These are phyloP conservation scores for Tipula confusa DNA, from an alignment of 2,888 invertebrate species.

Conservation along the genomic window DNA sequence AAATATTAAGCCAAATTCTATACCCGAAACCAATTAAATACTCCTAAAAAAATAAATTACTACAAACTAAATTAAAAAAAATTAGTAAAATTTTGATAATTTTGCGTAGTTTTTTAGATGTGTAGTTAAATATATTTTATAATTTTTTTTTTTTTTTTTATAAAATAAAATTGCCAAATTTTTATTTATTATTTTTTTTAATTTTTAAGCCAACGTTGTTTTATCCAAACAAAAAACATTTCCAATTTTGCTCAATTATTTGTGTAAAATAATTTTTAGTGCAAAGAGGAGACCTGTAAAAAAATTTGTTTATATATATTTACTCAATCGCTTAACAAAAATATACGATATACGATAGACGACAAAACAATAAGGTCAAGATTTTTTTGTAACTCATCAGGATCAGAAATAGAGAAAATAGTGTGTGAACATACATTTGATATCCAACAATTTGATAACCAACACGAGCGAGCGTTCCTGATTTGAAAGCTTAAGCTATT, in stretches of 20 bases:
- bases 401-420: background rate
- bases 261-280: slow-evolving; percentile 39
- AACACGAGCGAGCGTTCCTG: background rate
- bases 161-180: slow-evolving; percentile 27
- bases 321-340: slow-evolving; percentile 27
- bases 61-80: background rate
- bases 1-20: slow-evolving; percentile 26
- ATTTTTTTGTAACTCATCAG: background rate
- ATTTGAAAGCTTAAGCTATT: background rate
- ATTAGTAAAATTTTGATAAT: background rate
- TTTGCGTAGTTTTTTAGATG: background rate
- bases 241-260: slow-evolving; percentile 28
- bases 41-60: slow-evolving; percentile 26
- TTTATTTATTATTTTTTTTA: slow-evolving; percentile 14
- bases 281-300: slow-evolving; percentile 89
- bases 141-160: background rate
- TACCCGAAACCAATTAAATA: slow-evolving; percentile 29
- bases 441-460: background rate
- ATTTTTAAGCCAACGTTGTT: background rate
- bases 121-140: background rate
- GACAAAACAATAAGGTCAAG: background rate
- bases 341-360: slow-evolving; percentile 26
- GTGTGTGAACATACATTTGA: background rate
- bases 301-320: slow-evolving; percentile 43
- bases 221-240: background rate